Conservation (phyloP, 2,888 invertebrate genomes). For the Emmelina monodactyla region DNA sequence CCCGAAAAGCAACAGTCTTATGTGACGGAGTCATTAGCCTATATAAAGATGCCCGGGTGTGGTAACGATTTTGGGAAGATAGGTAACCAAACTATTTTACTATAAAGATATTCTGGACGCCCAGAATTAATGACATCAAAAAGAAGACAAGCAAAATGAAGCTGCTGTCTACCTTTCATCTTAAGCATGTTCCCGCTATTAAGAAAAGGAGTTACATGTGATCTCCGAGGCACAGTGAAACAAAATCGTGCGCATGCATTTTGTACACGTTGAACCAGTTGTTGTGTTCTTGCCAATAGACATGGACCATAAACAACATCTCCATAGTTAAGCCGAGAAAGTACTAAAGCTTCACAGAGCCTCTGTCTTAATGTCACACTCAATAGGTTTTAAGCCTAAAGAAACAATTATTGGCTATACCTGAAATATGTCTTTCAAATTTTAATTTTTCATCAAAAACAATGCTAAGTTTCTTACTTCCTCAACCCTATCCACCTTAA, state of each 20-base stretch:
- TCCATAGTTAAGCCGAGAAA: slow-evolving; percentile 6
- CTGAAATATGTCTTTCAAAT: slow-evolving; percentile 6
- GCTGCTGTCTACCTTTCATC: neutral
- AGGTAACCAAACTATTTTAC: no score
- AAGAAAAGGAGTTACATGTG: slow-evolving; percentile 6
- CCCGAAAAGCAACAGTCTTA: no score
- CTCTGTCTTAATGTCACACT: neutral
- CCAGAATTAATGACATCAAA: no score
- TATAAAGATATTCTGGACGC: no score
- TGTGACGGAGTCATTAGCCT: no score
- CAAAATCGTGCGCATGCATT: slow-evolving; percentile 8
- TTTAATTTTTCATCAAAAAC: slow-evolving; percentile 2
- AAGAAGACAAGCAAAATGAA: no score
- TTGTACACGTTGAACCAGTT: slow-evolving; percentile 5
- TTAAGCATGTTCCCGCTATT: slow-evolving; percentile 3
- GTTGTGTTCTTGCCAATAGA: no score
- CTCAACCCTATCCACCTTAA: neutral
- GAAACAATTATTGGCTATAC: slow-evolving; percentile 4
- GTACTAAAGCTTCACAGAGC: slow-evolving; percentile 6
- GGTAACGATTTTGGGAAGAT: no score
- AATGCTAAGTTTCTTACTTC: slow-evolving; percentile 5
- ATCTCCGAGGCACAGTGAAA: slow-evolving; percentile 5
- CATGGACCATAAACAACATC: slow-evolving; percentile 2
- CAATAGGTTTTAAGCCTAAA: slow-evolving; percentile 5
- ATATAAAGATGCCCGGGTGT: no score